A percentile compares a stretch with the other conserved stretches of the same genome.
Evolutionary conservation across 2,113 vertebrate genomes (phyloP).

Genomic region (Gavialis gangeticus): DNA sequence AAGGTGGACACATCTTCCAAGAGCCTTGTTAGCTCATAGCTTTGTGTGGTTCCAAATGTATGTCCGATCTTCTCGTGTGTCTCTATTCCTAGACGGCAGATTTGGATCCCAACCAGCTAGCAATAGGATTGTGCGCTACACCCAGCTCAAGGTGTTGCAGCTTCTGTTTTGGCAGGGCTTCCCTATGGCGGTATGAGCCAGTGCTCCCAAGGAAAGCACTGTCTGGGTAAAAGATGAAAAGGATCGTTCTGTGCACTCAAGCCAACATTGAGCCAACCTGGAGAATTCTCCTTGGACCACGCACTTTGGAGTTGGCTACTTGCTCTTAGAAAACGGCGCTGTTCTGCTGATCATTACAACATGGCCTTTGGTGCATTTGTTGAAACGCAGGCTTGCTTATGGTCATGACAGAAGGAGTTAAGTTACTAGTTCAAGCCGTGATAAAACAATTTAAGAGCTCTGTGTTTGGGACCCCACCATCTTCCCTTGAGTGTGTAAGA

Average conservation of each 20-base stretch:
- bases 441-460: background rate
- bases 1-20: background rate
- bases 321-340: background rate
- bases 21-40: background rate
- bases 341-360: background rate
- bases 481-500: background rate
- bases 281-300: background rate
- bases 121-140: background rate
- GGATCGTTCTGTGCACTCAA: background rate
- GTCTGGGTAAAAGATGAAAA: slow-evolving; percentile 4
- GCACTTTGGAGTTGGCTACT: background rate
- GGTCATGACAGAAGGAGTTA: background rate
- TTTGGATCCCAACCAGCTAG: background rate
- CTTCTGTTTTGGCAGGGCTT: background rate
- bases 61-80: rapidly evolving
- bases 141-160: background rate
- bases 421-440: background rate
- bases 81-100: background rate
- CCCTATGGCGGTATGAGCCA: background rate
- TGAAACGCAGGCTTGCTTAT: background rate
- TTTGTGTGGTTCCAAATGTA: background rate
- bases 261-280: background rate
- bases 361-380: rapidly evolving
- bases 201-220: background rate
- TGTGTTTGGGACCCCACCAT: background rate